These are phyloP conservation scores for Myiotriccus ornatus DNA, from an alignment of 2,797 vertebrate genomes.

Conservation along the genomic window DNA sequence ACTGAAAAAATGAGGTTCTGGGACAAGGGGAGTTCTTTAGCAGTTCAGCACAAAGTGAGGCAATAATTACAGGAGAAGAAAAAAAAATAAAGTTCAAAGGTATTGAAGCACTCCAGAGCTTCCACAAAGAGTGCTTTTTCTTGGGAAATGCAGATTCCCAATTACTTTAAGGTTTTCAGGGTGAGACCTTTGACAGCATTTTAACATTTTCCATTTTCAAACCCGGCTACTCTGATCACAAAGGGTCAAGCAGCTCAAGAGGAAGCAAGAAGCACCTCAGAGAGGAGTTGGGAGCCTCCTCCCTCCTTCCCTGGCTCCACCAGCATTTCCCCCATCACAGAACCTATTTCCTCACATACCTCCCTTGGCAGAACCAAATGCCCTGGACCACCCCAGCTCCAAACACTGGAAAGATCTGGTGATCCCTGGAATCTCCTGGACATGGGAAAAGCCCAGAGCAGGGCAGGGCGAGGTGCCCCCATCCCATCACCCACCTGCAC, in stretches of 20 bases:
- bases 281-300: neutral
- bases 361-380: neutral
- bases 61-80: neutral
- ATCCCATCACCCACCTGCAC: neutral
- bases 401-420: neutral
- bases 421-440: neutral
- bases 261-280: neutral
- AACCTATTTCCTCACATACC: neutral
- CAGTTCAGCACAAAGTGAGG: neutral
- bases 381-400: neutral
- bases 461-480: neutral
- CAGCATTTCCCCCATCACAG: neutral
- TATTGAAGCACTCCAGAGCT: neutral
- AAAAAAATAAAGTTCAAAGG: neutral
- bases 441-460: fast-evolving
- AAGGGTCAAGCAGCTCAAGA: neutral
- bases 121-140: neutral
- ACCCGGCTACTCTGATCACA: neutral
- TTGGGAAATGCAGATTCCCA: neutral
- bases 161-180: neutral
- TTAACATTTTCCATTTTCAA: neutral
- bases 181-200: neutral
- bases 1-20: neutral
- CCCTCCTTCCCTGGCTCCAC: neutral
- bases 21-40: neutral